Percentiles rank a stretch among this genome's conserved stretches.
Conservation (phyloP, 2,888 invertebrate species). For the Polymixis flavicincta region DNA sequence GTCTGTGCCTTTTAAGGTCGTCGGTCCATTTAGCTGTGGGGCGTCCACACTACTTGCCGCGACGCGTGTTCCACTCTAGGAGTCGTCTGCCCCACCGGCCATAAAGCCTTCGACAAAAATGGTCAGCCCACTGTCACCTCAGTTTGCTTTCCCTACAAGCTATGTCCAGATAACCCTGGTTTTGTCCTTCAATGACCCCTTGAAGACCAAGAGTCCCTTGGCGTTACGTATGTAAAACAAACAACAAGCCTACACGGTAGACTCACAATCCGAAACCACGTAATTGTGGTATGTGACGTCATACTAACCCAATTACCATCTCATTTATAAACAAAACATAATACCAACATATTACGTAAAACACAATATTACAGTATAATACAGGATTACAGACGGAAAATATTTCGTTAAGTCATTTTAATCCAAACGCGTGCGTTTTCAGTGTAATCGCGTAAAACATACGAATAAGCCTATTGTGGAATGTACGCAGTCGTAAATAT, state of each 20-base stretch:
- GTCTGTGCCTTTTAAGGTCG: too few relatives aligned
- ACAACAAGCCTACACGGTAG: not conserved
- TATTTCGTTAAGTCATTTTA: slow-evolving; percentile 60
- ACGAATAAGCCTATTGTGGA: slow-evolving; percentile 59
- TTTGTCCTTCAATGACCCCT: too few relatives aligned
- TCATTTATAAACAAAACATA: slow-evolving; percentile 32
- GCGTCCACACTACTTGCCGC: too few relatives aligned
- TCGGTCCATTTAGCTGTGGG: too few relatives aligned
- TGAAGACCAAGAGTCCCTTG: not conserved
- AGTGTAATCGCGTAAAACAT: slow-evolving; percentile 60
- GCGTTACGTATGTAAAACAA: not conserved
- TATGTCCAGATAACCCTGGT: too few relatives aligned
- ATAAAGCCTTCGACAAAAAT: too few relatives aligned
- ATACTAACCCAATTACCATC: slow-evolving; percentile 40
- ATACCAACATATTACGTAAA: slow-evolving; percentile 18
- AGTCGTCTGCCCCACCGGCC: too few relatives aligned
- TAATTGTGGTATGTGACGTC: not conserved
- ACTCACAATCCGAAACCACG: not conserved
- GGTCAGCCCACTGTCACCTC: too few relatives aligned
- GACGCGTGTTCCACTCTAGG: too few relatives aligned
- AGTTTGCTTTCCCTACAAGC: too few relatives aligned
- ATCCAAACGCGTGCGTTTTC: slow-evolving; percentile 61
- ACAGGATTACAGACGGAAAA: slow-evolving; percentile 47
- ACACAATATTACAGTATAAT: slow-evolving; percentile 44
- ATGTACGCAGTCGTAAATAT: slow-evolving; percentile 52